Conservation (phyloP, 2,113 vertebrate genomes). For the Callopanchax toddi region DNA sequence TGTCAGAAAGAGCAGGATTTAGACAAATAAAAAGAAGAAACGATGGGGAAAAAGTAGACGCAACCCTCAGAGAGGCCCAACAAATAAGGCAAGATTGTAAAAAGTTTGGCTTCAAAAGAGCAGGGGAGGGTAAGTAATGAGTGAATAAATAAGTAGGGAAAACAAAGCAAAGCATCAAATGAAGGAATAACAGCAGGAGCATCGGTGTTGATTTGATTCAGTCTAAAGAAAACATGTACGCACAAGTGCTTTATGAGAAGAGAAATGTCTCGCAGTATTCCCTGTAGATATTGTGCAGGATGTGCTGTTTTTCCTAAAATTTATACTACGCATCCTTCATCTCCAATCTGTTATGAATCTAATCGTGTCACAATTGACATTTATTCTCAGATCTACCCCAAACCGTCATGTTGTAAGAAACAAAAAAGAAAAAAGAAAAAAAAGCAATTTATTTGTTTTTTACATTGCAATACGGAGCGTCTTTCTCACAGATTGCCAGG, state of each 20-base stretch:
- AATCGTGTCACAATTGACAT: slow-evolving; percentile 44
- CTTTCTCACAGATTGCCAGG: slow-evolving; percentile 51
- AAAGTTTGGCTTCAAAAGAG: slow-evolving; percentile 12
- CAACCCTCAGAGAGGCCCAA: background rate
- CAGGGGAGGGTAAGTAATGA: slow-evolving; percentile 10
- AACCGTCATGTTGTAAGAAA: slow-evolving; percentile 40
- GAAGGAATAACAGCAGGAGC: background rate
- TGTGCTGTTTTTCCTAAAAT: slow-evolving; percentile 1
- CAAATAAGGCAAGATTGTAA: background rate
- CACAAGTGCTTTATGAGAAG: background rate
- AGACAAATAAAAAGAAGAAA: slow-evolving; percentile 22
- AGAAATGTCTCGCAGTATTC: background rate
- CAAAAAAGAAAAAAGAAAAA: slow-evolving; percentile 36
- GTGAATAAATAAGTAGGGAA: slow-evolving; percentile 1
- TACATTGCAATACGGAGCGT: slow-evolving; percentile 45
- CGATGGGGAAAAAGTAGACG: background rate
- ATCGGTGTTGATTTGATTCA: slow-evolving; percentile 7
- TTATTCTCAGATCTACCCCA: slow-evolving; percentile 43
- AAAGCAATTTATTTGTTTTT: slow-evolving; percentile 70
- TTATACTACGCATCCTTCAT: slow-evolving; percentile 20
- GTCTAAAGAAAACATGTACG: background rate
- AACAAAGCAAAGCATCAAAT: background rate
- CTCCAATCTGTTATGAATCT: slow-evolving; percentile 37
- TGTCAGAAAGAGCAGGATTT: slow-evolving; percentile 32
- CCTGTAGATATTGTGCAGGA: background rate